Evolutionary conservation across 2,113 vertebrate species (phyloP), one percentile per base, ranked within the genome.

Genomic region (Drymodes brunneopygia): DNA sequence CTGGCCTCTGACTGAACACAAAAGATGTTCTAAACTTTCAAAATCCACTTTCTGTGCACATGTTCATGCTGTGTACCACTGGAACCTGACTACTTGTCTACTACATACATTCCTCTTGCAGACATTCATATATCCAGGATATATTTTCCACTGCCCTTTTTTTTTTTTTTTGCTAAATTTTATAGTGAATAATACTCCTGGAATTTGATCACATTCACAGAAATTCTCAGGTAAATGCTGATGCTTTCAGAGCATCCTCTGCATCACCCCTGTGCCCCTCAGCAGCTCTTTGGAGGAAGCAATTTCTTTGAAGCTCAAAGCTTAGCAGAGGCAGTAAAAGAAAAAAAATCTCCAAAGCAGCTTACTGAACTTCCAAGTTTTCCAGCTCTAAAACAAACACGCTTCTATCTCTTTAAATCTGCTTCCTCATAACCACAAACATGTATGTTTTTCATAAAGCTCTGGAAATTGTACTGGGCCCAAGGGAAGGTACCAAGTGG

Each of bases 361-460:
- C 84, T 61, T 75, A 83, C 44, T 29, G 77, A 74, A 73, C 47
- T 45, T 67, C n/a, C 60, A 96, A 87, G 94, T 85, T 88, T 67
- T 90, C 5, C 6, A 4, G 92, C 80, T 95, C 78, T 86, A 95
- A 97, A 95, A 94, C 88, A 97, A 96, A 97, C 95, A 95, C 0
- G 64, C 58, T 61, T 72, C 97, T 98, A 97, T 97, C 97, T 95
- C 97, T 98, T 98, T 98, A 98, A 98, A 97, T 95, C 90, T 94
- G 88, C 95, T 92, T 96, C 96, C 94, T 91, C 94, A 74, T 97
- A 98, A 97, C 97, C 97, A 97, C 98, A 98, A 98, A 98, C 97
- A 98, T 98, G 98, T 98, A 97, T 98, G 98, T 98, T 98, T 98
- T 98, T 98, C 97, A 98, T 97, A 98, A 98, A 98, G 97, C 98